Percentiles rank a stretch among this genome's conserved stretches.
Conservation (phyloP, 2,888 invertebrate species). For the Dynastes tityus region DNA sequence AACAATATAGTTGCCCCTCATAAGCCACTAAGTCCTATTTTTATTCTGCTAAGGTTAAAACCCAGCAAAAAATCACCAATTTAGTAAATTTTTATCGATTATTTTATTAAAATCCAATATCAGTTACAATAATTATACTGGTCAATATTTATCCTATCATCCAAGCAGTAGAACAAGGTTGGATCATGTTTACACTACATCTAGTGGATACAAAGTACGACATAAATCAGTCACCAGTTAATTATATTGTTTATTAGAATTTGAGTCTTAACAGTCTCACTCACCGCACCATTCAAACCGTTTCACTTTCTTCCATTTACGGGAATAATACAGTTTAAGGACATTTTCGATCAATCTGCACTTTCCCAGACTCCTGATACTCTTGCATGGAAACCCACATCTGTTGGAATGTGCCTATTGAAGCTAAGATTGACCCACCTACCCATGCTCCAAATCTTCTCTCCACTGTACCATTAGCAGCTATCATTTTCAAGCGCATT, state of each 20-base stretch:
- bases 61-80: too few species aligned
- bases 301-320: too few species aligned
- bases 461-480: constrained; percentile 92
- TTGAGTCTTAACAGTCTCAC: not conserved
- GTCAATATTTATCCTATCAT: not conserved
- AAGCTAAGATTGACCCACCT: constrained; percentile 97
- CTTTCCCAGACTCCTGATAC: constrained; percentile 98
- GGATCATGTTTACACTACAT: not conserved
- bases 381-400: constrained; percentile 99
- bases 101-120: constrained; percentile 15
- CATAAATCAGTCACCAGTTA: not conserved
- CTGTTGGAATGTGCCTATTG: constrained; percentile 99
- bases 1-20: too few species aligned
- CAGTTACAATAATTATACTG: not conserved
- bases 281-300: not conserved
- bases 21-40: too few species aligned
- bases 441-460: constrained; percentile 98
- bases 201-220: not conserved
- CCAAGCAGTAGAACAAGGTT: not conserved
- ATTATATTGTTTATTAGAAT: not conserved
- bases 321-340: constrained; percentile 72
- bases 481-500: constrained; percentile 94
- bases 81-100: too few species aligned
- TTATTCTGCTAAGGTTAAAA: too few species aligned
- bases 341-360: constrained; percentile 96